phyloP scores from a whole-genome alignment of 1,140 invertebrate genomes.

The Sminthurides bifidus region DNA sequence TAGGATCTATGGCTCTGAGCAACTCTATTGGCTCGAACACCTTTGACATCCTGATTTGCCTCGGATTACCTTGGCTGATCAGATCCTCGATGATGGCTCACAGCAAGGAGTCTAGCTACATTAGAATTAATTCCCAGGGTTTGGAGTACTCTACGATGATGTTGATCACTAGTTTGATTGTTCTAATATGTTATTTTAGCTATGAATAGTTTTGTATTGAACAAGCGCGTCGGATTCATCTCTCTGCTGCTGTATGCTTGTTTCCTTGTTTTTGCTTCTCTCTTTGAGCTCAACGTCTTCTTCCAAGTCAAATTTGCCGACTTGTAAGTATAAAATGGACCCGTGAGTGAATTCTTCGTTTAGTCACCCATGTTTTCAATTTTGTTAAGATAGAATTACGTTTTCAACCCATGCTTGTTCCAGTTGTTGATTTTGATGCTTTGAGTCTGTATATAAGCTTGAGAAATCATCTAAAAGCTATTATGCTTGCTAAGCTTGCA shows the following conservation, averaged over 20 bases:
- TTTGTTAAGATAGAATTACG: too few species aligned
- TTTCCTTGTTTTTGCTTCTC: conserved; percentile 62
- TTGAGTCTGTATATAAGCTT: too few species aligned
- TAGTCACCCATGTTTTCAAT: too few species aligned
- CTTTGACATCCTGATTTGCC: conserved; percentile 43
- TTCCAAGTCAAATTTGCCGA: conserved; percentile 70
- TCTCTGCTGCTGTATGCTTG: conserved; percentile 64
- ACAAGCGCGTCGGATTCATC: conserved; percentile 46
- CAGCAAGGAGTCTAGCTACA: conserved; percentile 30
- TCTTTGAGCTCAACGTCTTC: conserved; percentile 78
- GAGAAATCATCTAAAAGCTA: too few species aligned
- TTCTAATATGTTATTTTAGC: conserved; percentile 34
- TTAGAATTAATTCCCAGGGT: conserved; percentile 34
- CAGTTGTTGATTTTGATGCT: too few species aligned
- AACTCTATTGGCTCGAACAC: conserved; percentile 44
- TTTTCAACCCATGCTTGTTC: too few species aligned
- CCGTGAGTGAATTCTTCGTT: too few species aligned
- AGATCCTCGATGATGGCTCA: conserved; percentile 36
- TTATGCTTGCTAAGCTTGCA: too few species aligned
- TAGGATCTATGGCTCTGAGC: conserved; percentile 42
- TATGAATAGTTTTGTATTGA: conserved; percentile 34
- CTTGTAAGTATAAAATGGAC: conserved; percentile 42
- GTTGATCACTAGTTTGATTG: conserved; percentile 34
- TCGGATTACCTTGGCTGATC: conserved; percentile 44
- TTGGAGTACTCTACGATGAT: conserved; percentile 36